Evolutionary conservation across 2,113 vertebrate species (phyloP).

Genomic region (Meleagris gallopavo): DNA sequence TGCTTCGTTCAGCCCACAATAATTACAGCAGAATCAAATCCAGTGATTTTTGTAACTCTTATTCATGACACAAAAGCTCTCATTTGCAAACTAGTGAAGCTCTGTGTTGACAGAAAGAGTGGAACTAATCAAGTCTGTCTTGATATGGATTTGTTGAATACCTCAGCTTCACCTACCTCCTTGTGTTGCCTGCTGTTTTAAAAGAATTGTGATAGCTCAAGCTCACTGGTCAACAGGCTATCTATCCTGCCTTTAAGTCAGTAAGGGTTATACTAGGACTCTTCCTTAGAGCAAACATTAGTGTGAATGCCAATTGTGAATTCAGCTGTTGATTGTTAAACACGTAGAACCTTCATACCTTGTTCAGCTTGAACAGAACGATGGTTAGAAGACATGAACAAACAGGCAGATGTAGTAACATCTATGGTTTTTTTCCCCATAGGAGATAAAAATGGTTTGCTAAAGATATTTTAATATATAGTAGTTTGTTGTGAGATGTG

Average conservation of each 20-base stretch:
- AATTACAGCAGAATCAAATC: neutral
- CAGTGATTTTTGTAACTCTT: neutral
- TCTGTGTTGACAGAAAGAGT: neutral
- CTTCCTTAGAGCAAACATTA: neutral
- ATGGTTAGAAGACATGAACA: neutral
- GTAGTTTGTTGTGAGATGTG: neutral
- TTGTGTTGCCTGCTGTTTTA: neutral
- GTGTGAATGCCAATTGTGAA: neutral
- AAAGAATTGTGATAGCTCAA: neutral
- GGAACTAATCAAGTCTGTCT: neutral
- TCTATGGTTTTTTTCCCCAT: neutral
- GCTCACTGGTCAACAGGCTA: neutral
- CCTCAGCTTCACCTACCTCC: neutral
- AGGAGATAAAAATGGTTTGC: neutral
- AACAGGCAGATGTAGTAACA: neutral
- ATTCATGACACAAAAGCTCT: neutral
- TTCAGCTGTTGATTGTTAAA: neutral
- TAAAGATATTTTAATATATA: neutral
- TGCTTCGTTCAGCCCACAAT: neutral
- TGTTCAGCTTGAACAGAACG: neutral
- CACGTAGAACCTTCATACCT: neutral
- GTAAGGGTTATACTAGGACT: fast-evolving
- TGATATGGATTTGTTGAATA: neutral
- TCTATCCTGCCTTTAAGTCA: neutral
- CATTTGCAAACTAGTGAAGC: neutral